These are phyloP conservation scores for Eubasilissa regina DNA, from an alignment of 1,140 invertebrate genomes.

Conservation along the genomic window DNA sequence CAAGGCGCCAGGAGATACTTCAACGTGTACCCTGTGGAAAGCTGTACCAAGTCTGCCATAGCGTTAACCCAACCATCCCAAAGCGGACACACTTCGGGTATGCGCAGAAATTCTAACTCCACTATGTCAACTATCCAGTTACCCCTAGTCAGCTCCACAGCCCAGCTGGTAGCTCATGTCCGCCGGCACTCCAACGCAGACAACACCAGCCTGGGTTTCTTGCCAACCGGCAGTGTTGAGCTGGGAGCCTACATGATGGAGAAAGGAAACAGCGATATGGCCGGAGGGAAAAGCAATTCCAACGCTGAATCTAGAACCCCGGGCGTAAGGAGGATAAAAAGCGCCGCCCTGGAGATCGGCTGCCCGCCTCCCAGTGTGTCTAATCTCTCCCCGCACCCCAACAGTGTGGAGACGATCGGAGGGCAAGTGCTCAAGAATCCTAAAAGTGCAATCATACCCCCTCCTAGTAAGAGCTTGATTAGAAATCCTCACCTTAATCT, in stretches of 20 bases:
- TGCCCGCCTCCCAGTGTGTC: constrained; percentile 77
- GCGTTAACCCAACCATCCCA: constrained; percentile 63
- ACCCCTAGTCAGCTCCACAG: constrained; percentile 69
- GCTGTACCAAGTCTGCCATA: constrained; percentile 69
- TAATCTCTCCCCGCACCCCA: constrained; percentile 77
- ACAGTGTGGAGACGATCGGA: constrained; percentile 79
- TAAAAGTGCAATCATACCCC: constrained; percentile 75
- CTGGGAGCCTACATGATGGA: constrained; percentile 72
- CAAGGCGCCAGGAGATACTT: constrained; percentile 63
- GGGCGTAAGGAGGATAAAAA: constrained; percentile 77
- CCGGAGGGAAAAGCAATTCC: constrained; percentile 64
- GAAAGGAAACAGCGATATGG: constrained; percentile 64
- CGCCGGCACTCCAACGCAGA: constrained; percentile 78
- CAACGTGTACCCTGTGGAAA: constrained; percentile 67
- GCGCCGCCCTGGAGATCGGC: constrained; percentile 78
- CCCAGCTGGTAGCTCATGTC: constrained; percentile 69
- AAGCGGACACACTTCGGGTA: constrained; percentile 66
- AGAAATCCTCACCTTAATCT: constrained; percentile 79
- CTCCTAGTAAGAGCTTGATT: constrained; percentile 77
- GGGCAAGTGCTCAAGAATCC: constrained; percentile 76
- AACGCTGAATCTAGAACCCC: constrained; percentile 66
- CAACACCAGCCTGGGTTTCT: constrained; percentile 71
- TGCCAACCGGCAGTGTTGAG: constrained; percentile 68
- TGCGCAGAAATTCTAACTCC: constrained; percentile 74
- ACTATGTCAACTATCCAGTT: constrained; percentile 76